A percentile compares a stretch with the other conserved stretches of the same genome.
These are phyloP conservation scores for Istiophorus platypterus DNA, from an alignment of 2,113 vertebrate species.

Conservation along the genomic window DNA sequence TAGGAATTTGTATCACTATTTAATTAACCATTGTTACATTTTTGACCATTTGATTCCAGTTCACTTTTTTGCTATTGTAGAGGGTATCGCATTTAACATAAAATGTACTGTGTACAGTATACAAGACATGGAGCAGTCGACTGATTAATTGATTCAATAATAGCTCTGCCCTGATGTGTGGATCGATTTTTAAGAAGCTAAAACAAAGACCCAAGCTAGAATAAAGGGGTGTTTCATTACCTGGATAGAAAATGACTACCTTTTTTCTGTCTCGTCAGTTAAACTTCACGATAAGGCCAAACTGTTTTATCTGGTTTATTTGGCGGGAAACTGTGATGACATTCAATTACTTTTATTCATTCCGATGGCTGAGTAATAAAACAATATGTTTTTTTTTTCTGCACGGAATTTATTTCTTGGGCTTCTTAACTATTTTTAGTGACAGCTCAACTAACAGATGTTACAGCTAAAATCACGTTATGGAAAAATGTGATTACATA, in stretches of 20 bases:
- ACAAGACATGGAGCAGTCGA: background rate
- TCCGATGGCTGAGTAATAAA: background rate
- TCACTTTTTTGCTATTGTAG: too few relatives aligned
- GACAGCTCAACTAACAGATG: constrained; percentile 17
- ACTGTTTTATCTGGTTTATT: background rate
- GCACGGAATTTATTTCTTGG: background rate
- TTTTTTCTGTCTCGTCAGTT: background rate
- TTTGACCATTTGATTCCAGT: too few relatives aligned
- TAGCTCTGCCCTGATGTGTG: background rate
- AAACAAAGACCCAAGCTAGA: background rate
- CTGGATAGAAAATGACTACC: background rate
- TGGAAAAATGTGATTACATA: background rate
- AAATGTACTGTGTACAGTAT: too few relatives aligned
- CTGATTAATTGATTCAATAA: background rate
- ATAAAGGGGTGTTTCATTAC: background rate
- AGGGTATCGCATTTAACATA: too few relatives aligned
- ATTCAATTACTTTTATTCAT: background rate
- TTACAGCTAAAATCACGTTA: constrained; percentile 1
- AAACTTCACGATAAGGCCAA: background rate
- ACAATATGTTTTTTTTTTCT: background rate
- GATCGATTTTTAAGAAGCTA: background rate
- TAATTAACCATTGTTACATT: background rate
- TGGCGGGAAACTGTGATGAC: background rate
- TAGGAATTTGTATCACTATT: background rate
- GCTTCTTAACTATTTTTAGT: background rate